A percentile compares a stretch with the other conserved stretches of the same genome.
Conservation (phyloP, 1,140 invertebrate species). For the Drosophila pectinifera region DNA sequence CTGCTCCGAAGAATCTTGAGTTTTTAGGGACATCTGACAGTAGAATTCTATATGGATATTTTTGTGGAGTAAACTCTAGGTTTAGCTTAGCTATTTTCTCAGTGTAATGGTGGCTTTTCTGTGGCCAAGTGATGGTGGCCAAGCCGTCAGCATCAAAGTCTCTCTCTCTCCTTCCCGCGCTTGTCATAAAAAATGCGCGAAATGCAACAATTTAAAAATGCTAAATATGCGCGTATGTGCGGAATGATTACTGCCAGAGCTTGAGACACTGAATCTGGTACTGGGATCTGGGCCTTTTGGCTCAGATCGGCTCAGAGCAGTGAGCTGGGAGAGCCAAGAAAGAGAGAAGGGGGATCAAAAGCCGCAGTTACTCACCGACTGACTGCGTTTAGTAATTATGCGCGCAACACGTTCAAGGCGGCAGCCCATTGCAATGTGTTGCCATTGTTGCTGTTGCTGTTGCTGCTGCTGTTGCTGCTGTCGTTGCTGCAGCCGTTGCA, state of each 20-base stretch:
- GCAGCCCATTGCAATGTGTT: slow-evolving; percentile 62
- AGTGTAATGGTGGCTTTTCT: slow-evolving; percentile 12
- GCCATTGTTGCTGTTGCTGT: slow-evolving; percentile 29
- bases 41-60: no score
- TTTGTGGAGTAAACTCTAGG: no score
- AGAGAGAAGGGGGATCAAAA: slow-evolving; percentile 31
- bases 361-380: slow-evolving; percentile 44
- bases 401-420: slow-evolving; percentile 78
- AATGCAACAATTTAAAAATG: slow-evolving; percentile 82
- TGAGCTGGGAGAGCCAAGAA: slow-evolving; percentile 39
- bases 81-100: neutral
- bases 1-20: no score
- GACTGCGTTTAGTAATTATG: slow-evolving; percentile 71
- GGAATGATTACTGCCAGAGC: slow-evolving; percentile 67
- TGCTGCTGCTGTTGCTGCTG: neutral
- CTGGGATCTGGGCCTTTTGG: slow-evolving; percentile 36
- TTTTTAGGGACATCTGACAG: no score
- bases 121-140: slow-evolving; percentile 24
- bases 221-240: slow-evolving; percentile 81
- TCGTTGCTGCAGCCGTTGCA: slow-evolving; percentile 11
- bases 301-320: slow-evolving; percentile 36
- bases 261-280: slow-evolving; percentile 25
- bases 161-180: slow-evolving; percentile 36
- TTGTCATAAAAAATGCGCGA: slow-evolving; percentile 80
- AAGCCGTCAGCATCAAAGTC: slow-evolving; percentile 44